Conservation (phyloP, 2,797 vertebrate genomes). For the Uromys caudimaculatus region DNA sequence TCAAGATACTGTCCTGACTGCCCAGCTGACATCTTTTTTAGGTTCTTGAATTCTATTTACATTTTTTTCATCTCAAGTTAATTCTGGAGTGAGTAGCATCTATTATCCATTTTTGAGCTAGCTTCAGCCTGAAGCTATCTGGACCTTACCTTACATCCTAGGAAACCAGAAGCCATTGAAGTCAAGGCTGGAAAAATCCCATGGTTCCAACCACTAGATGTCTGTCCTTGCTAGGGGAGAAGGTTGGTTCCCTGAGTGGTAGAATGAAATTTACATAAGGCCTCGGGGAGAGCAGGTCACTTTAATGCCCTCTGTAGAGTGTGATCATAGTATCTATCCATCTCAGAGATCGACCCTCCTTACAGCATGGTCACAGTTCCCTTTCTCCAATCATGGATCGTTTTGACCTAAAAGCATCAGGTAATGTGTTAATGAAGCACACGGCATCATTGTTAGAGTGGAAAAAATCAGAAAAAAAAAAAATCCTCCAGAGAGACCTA, state of each 20-base stretch:
- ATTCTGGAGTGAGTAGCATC: neutral
- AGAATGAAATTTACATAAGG: neutral
- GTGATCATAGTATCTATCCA: neutral
- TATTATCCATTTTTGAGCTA: neutral
- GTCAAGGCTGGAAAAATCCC: conserved; percentile 26
- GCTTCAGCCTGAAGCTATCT: neutral
- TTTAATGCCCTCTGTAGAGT: neutral
- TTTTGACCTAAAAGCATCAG: conserved; percentile 15
- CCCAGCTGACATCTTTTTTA: conserved; percentile 7
- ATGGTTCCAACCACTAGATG: neutral
- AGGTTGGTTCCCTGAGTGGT: neutral
- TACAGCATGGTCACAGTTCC: neutral
- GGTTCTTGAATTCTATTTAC: neutral
- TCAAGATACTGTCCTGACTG: neutral
- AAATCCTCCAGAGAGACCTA: neutral
- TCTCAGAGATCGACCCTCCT: neutral
- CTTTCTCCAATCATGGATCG: neutral
- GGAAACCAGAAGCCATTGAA: conserved; percentile 15
- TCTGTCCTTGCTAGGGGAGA: neutral
- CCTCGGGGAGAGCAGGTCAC: neutral
- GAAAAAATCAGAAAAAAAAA: neutral
- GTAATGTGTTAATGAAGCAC: neutral
- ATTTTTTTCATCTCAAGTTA: neutral
- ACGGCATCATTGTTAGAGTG: neutral
- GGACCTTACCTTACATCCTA: neutral